Evolutionary conservation across 2,113 vertebrate genomes (phyloP).

Genomic region (Lasiurus borealis): DNA sequence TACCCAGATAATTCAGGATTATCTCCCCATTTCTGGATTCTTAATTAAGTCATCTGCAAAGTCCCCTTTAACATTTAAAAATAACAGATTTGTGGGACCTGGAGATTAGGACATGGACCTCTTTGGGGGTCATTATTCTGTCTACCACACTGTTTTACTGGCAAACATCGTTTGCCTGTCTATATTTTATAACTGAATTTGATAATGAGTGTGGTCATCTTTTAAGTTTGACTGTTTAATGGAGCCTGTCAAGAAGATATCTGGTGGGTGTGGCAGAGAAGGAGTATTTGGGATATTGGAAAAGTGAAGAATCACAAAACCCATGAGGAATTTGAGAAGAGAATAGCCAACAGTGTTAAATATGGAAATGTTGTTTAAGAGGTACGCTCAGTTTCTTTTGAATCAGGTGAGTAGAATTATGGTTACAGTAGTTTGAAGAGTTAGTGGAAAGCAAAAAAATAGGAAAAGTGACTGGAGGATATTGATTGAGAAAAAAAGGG

Average conservation of each 20-base stretch:
- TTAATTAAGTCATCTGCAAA: neutral
- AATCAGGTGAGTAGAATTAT: neutral
- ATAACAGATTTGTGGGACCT: neutral
- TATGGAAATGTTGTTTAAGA: neutral
- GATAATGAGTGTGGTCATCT: neutral
- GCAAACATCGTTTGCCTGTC: neutral
- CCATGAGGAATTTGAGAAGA: neutral
- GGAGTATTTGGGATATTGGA: neutral
- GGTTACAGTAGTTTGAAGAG: neutral
- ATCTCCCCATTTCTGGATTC: neutral
- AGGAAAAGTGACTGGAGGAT: neutral
- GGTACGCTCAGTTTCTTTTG: neutral
- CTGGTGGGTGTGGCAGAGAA: neutral
- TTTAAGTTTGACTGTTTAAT: neutral
- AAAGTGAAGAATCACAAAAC: neutral
- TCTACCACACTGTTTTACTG: neutral
- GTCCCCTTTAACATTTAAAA: neutral
- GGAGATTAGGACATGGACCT: neutral
- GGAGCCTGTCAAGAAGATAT: neutral
- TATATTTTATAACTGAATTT: neutral
- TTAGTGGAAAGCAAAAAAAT: neutral
- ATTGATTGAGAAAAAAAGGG: neutral
- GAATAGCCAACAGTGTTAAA: neutral
- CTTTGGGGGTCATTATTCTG: neutral
- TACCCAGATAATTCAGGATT: neutral